phyloP scores from a whole-genome alignment of 2,113 vertebrate genomes.

The Oryzias javanicus region DNA sequence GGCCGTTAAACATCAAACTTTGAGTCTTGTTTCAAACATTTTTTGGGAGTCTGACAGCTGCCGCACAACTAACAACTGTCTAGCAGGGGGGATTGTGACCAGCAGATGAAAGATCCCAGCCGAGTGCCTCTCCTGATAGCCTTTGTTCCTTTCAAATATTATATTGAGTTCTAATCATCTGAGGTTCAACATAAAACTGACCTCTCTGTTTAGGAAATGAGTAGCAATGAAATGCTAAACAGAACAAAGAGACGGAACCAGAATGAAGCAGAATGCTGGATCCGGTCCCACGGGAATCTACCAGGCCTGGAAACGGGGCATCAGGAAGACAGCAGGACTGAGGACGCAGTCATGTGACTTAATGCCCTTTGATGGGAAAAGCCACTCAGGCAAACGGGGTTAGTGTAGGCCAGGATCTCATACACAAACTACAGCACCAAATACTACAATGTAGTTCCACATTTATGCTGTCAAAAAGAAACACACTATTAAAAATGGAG shows the following conservation, averaged over 20 bases:
- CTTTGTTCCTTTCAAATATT: too few species aligned
- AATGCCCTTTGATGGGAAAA: conserved; percentile 63
- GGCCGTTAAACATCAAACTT: too few species aligned
- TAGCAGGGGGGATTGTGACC: too few species aligned
- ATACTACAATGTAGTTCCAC: conserved; percentile 3
- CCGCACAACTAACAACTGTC: too few species aligned
- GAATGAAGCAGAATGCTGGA: background rate
- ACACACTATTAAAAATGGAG: background rate
- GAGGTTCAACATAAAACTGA: too few species aligned
- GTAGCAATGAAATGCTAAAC: too few species aligned
- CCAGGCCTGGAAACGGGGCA: conserved; percentile 35
- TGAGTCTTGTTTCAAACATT: too few species aligned
- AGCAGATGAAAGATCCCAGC: too few species aligned
- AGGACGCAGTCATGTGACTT: conserved; percentile 62
- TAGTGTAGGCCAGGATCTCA: conserved; percentile 17
- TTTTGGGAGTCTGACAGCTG: too few species aligned
- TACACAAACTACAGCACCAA: conserved; percentile 25
- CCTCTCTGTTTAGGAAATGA: too few species aligned
- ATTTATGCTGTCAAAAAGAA: background rate
- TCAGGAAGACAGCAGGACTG: conserved; percentile 45
- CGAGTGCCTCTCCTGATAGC: too few species aligned
- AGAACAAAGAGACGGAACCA: background rate
- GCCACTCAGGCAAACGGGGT: conserved; percentile 37
- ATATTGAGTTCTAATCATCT: too few species aligned
- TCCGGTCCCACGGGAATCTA: conserved; percentile 46